A percentile compares a stretch with the other conserved stretches of the same genome.
Conservation (phyloP, 2,113 vertebrate species). For the Phasianus colchicus region DNA sequence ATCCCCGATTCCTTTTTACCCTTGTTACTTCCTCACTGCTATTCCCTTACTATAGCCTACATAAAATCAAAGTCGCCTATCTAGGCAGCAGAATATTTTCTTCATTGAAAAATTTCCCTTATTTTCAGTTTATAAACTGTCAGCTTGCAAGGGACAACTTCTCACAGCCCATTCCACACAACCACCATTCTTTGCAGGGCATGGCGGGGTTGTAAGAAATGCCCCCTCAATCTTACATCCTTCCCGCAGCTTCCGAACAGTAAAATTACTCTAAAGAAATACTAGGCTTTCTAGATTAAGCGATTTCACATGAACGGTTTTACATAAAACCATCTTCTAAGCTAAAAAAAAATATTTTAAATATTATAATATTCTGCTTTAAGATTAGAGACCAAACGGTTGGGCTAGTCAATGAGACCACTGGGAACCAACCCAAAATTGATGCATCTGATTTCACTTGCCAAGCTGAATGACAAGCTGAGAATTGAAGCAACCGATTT, state of each 20-base stretch:
- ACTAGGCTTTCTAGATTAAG: not conserved
- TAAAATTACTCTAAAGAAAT: not conserved
- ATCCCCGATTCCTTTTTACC: conserved; percentile 27
- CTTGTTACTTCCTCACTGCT: conserved; percentile 31
- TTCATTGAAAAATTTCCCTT: conserved; percentile 54
- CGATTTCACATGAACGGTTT: not conserved
- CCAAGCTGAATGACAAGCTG: conserved; percentile 20
- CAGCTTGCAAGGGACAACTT: not conserved
- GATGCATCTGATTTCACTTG: conserved; percentile 6
- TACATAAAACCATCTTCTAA: not conserved
- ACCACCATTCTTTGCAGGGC: not conserved
- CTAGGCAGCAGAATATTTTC: conserved; percentile 51
- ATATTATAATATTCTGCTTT: not conserved
- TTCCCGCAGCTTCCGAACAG: not conserved
- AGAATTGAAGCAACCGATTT: conserved; percentile 5
- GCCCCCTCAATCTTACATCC: not conserved
- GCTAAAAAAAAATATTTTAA: conserved; percentile 3
- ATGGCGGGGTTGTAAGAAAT: not conserved
- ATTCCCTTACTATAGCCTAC: not conserved
- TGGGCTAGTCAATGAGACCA: not conserved
- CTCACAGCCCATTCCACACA: not conserved
- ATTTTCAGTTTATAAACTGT: not conserved
- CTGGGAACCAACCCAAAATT: conserved; percentile 6
- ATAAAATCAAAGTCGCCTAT: not conserved
- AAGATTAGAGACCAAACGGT: conserved; percentile 50